Base-by-base conservation (phyloP, 1,140 invertebrate species). In the Aradophagus sp. region DNA sequence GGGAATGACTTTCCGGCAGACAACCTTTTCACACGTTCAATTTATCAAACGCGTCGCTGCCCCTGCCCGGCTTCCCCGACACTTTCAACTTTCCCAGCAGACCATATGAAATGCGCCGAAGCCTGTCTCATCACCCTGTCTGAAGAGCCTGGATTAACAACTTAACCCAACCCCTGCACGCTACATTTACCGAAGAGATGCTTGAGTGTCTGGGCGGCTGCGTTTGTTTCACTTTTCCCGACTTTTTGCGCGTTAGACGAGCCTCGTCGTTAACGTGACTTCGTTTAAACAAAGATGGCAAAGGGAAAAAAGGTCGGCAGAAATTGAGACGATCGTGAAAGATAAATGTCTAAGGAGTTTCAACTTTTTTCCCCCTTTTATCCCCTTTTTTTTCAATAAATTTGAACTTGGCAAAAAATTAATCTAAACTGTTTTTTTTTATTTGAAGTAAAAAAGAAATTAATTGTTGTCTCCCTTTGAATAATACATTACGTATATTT, bases 101-200 rank as follows among this genome's bases (percentile, higher is more conserved):
- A 69, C 71, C 69, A 69, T 63, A 65, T 65, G 63, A 66, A 73
- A 59, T 68, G 56, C 53, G 16, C 53, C 47, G 53, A 70, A 71
- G 65, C 61, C 62, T 74, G 74, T 63, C 72, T 74, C 71, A 68
- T 73, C 73, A 65, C 55, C 47, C 67, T 75, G 73, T 74, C 76
- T 76, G 71, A 73, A 77, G 74, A 73, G 72, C 32, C 35, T 73
- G 52, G 14, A 71, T 67, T 74, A 70, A 48, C 53, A 73, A 68
- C 71, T 73, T 68, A 65, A 68, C 47, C 42, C 59, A 68, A 58
- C 63, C 63, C 48, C 59, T 65, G 17, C 29, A 59, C 45, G 38
- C 58, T 65, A 65, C 59, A 59, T 73, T 73, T 68, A 73, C 58
- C 27, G 10, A 35, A 63, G 36, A 55, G 53, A 48, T 50, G 34